These are phyloP conservation scores for Diarsia brunnea DNA, from an alignment of 2,888 invertebrate species.

Conservation along the genomic window DNA sequence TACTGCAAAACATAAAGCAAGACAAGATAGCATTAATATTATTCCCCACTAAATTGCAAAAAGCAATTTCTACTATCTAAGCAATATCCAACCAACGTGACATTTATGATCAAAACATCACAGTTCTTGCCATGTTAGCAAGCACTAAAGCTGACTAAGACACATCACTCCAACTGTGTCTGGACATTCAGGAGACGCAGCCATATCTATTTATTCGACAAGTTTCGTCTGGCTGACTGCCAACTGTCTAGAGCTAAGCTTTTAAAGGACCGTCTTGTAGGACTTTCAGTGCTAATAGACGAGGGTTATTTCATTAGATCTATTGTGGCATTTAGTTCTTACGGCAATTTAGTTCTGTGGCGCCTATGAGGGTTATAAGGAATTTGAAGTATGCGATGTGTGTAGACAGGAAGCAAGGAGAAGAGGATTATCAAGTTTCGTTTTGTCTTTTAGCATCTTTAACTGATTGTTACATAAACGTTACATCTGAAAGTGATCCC, in stretches of 20 bases:
- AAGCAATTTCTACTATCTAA: constrained; percentile 7
- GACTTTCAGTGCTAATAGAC: constrained; percentile 53
- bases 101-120: constrained; percentile 41
- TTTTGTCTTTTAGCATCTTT: neutral
- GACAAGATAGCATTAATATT: neutral
- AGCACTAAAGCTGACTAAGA: constrained; percentile 36
- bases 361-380: constrained; percentile 31
- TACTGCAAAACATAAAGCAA: neutral
- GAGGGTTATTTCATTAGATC: constrained; percentile 54
- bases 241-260: constrained; percentile 61
- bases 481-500: neutral
- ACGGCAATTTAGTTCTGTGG: constrained; percentile 38
- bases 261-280: constrained; percentile 60
- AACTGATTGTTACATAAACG: neutral
- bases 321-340: constrained; percentile 51
- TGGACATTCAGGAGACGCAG: constrained; percentile 57
- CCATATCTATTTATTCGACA: constrained; percentile 67
- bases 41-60: neutral
- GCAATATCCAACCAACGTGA: constrained; percentile 4
- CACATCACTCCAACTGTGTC: constrained; percentile 52
- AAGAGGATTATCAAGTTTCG: neutral
- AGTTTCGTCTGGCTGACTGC: constrained; percentile 61
- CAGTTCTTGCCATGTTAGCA: constrained; percentile 28
- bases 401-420: constrained; percentile 15
- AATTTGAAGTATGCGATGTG: constrained; percentile 22